Evolutionary conservation across 2,888 invertebrate genomes (phyloP), one percentile per base, ranked within the genome.

Genomic region (Chouioia cunea): DNA sequence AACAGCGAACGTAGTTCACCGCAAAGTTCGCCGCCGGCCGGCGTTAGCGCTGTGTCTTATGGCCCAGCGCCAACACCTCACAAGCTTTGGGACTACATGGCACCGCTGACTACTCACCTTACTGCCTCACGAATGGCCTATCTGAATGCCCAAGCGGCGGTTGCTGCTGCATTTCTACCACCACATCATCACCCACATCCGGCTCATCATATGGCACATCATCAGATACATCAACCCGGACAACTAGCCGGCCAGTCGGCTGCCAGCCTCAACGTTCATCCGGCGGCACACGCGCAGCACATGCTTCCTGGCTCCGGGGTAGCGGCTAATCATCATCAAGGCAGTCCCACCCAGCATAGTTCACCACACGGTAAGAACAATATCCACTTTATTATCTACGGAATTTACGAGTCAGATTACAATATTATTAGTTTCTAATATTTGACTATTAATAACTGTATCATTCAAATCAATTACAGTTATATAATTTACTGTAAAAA

Each of bases 81-180:
- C 69, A 89, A 89, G 82, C 76, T 85, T 74, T 85, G 85, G 85
- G 85, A 85, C 73, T 85, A 85, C 76, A 90, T 90, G 86, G 86
- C 86, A 74, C 86, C 86, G 77, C 83, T 86, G 76, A 87, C 87
- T 72, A 88, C 88, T 77, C 91, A 90, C 74, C 76, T 92, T 87
- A 92, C 93, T 60, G 91, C 91, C 65, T 93, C 93, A 79, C 88
- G 95, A 52, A 95, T 95, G 90, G 94, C 94, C 70, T 96, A 96
- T 86, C 93, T 96, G 86, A 95, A 95, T 87, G 95, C 95, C 62
- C 95, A 95, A 84, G 95, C 95, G 52, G 95, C 95, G n/a, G 95
- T 95, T 57, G 95, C 94, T 10, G 95, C 95, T 16, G 95, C 95
- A 57, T 95, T 95, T 86, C 86, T 95, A 79, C 94, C 94, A 36